phyloP scores from a whole-genome alignment of 2,113 vertebrate species.

The Galeopterus variegatus region DNA sequence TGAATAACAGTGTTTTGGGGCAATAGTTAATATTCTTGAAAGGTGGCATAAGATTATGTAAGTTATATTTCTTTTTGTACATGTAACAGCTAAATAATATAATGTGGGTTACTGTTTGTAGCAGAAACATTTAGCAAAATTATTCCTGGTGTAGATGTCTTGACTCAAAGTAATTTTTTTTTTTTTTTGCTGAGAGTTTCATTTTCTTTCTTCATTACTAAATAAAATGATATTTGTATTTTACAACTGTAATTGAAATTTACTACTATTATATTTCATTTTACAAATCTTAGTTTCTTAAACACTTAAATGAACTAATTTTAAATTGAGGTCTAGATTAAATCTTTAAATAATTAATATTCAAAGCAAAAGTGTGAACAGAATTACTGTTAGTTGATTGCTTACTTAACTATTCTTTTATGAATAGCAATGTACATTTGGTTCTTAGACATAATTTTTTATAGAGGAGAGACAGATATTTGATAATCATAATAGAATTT shows the following conservation, averaged over 20 bases:
- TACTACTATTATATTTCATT: not conserved
- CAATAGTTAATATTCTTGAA: not conserved
- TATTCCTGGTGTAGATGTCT: not conserved
- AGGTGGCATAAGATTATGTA: not conserved
- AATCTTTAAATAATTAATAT: not conserved
- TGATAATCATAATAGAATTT: not conserved
- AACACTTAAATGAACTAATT: not conserved
- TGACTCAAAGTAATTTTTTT: not conserved
- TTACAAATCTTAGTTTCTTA: not conserved
- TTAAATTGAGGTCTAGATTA: not conserved
- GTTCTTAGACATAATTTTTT: not conserved
- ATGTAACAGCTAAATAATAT: not conserved
- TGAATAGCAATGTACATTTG: not conserved
- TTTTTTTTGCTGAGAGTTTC: not conserved
- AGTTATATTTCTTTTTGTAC: not conserved
- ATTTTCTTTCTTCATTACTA: not conserved
- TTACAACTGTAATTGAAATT: not conserved
- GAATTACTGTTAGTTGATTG: not conserved
- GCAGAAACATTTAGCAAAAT: not conserved
- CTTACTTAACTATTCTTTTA: not conserved
- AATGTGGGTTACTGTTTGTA: not conserved
- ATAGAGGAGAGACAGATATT: not conserved
- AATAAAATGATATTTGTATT: not conserved
- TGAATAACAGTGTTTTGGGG: not conserved
- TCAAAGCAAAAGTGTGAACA: slow-evolving; percentile 15